Percentiles rank a stretch among this genome's conserved stretches.
phyloP scores from a whole-genome alignment of 2,888 invertebrate genomes.

The Lithophane leautieri region DNA sequence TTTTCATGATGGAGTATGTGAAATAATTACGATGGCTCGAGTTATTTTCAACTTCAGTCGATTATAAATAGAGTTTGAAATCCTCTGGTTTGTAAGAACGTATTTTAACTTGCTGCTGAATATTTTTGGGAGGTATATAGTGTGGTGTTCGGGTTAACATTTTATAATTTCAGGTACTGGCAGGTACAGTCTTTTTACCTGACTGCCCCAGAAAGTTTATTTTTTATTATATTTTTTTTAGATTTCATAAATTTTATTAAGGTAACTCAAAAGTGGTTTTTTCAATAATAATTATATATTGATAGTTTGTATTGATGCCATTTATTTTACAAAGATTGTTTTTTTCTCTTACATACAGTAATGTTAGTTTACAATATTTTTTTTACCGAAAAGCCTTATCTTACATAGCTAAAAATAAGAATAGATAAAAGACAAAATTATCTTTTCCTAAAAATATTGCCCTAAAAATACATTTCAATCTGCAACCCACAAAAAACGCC shows the following conservation, averaged over 20 bases:
- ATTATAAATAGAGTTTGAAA: neutral
- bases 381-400: neutral
- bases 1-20: conserved; percentile 11
- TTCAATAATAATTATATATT: neutral
- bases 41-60: neutral
- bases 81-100: neutral
- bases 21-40: neutral
- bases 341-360: neutral
- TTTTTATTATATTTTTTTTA: neutral
- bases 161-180: neutral
- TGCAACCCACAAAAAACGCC: conserved; percentile 23
- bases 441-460: neutral
- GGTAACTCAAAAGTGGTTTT: neutral
- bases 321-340: neutral
- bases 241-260: no score
- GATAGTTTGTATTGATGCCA: neutral
- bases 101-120: neutral
- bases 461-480: conserved; percentile 33
- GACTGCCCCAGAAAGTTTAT: neutral
- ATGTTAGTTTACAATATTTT: neutral
- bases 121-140: conserved; percentile 13
- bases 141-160: neutral
- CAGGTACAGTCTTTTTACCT: no score
- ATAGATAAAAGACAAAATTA: neutral
- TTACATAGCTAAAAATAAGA: neutral